Evolutionary conservation across 53 echinoderm and acorn worm species (phyloP).

Genomic region (Apostichopus leukothele): DNA sequence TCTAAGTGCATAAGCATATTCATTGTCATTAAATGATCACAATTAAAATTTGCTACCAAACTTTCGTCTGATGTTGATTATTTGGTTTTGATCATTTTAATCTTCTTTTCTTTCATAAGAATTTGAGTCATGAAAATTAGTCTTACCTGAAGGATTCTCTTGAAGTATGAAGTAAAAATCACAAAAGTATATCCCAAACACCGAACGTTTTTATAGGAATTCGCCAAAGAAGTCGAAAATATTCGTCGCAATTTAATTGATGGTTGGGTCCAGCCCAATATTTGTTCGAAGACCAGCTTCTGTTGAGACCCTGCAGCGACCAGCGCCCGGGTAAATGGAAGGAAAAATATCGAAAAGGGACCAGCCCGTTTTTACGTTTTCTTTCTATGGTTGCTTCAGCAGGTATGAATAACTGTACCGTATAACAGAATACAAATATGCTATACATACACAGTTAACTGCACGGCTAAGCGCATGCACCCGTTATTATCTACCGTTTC

Average conservation of each 20-base stretch:
- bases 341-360: conserved; percentile 16
- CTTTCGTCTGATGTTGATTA: too few relatives aligned
- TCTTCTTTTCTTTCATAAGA: too few relatives aligned
- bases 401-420: neutral
- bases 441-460: neutral
- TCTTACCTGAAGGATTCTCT: conserved; percentile 17
- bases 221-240: conserved; percentile 4
- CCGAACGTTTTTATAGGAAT: neutral
- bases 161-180: conserved; percentile 1
- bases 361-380: conserved; percentile 34
- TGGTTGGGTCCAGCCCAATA: conserved; percentile 42
- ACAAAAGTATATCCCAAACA: conserved; percentile 21
- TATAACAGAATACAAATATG: neutral
- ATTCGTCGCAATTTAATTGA: neutral
- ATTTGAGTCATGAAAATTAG: neutral
- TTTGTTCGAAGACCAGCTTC: conserved; percentile 39
- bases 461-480: neutral
- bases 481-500: conserved; percentile 7
- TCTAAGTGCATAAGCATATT: too few relatives aligned
- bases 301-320: conserved; percentile 37
- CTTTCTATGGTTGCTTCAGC: conserved; percentile 11
- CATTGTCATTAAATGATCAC: too few relatives aligned
- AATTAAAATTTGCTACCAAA: too few relatives aligned
- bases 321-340: conserved; percentile 42
- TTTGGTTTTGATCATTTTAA: too few relatives aligned